phyloP scores from a whole-genome alignment of 30 jellyfish, hydroid and myxozoan species.

The Rhopilema esculentum region DNA sequence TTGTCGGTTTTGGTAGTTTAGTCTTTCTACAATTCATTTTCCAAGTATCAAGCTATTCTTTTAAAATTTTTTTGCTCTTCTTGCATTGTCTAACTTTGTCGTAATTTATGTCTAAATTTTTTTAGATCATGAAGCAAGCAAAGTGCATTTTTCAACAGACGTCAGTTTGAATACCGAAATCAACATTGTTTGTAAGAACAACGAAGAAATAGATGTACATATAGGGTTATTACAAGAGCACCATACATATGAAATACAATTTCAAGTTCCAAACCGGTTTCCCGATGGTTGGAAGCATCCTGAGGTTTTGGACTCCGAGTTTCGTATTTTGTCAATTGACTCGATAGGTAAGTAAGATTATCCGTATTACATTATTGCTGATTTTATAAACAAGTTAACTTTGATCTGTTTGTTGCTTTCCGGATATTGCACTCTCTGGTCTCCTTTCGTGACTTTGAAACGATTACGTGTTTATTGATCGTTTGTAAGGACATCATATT shows the following conservation, averaged over 20 bases:
- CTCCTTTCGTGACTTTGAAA: no score
- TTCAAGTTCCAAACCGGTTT: slow-evolving; percentile 47
- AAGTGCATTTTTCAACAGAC: slow-evolving; percentile 73
- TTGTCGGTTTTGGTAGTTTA: no score
- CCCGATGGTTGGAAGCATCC: slow-evolving; percentile 44
- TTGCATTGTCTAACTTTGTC: background rate
- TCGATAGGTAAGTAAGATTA: slow-evolving; percentile 11
- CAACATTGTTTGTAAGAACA: slow-evolving; percentile 26
- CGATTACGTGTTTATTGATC: no score
- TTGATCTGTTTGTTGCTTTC: no score
- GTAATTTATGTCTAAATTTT: background rate
- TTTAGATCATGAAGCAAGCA: slow-evolving; percentile 83
- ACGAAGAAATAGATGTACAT: slow-evolving; percentile 47
- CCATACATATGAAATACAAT: slow-evolving; percentile 59
- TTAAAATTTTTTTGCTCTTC: background rate
- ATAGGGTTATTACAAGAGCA: slow-evolving; percentile 60
- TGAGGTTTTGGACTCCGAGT: slow-evolving; percentile 23
- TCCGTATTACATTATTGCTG: background rate
- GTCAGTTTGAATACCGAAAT: slow-evolving; percentile 64
- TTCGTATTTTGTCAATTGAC: slow-evolving; percentile 36
- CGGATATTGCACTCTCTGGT: no score
- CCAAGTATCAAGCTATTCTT: no score
- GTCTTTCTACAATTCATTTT: no score
- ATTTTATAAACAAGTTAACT: background rate
- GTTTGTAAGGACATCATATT: no score